These are phyloP conservation scores for Bombus balteatus DNA, from an alignment of 1,140 invertebrate species.

Conservation along the genomic window DNA sequence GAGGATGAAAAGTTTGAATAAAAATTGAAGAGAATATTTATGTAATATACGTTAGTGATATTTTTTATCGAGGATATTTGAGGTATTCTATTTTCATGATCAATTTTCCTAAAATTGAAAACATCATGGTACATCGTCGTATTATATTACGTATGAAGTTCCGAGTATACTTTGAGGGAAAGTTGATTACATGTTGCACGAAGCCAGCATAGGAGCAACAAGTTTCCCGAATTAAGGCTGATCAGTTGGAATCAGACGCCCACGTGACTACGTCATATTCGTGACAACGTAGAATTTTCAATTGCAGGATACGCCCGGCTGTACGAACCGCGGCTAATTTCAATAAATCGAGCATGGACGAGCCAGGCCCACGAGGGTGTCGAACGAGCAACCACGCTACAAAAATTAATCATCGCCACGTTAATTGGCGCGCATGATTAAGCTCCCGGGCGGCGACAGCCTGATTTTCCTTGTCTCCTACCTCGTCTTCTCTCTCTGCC, in stretches of 20 bases:
- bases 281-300: constrained; percentile 71
- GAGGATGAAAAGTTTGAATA: background rate
- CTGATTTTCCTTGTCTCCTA: constrained; percentile 44
- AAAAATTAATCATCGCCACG: constrained; percentile 69
- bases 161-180: background rate
- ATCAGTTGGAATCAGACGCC: constrained; percentile 54
- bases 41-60: background rate
- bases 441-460: constrained; percentile 44
- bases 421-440: constrained; percentile 71
- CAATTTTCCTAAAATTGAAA: background rate
- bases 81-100: background rate
- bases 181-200: background rate
- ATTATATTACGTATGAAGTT: background rate
- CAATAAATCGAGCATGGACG: constrained; percentile 65
- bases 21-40: background rate
- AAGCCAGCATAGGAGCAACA: background rate
- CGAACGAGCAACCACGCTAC: constrained; percentile 37
- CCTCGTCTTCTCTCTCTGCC: background rate
- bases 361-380: constrained; percentile 54
- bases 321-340: constrained; percentile 68
- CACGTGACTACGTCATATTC: constrained; percentile 68
- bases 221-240: constrained; percentile 58
- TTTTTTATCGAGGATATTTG: background rate
- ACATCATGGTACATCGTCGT: background rate
- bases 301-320: constrained; percentile 67